phyloP scores from a whole-genome alignment of 2,888 invertebrate genomes.

The Phania funesta region DNA sequence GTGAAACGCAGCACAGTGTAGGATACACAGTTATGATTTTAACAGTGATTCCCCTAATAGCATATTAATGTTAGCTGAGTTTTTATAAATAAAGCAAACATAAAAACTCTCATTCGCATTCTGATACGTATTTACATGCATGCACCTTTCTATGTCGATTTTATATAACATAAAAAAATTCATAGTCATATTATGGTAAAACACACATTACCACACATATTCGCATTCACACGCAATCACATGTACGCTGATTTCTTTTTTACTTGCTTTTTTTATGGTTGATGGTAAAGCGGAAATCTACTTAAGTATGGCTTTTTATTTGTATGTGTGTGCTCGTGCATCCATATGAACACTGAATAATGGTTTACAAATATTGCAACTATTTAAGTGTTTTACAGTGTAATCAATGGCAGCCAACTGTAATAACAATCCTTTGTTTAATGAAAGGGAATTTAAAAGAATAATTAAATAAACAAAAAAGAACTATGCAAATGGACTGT shows the following conservation, averaged over 20 bases:
- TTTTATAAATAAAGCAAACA: neutral
- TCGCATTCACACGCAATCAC: neutral
- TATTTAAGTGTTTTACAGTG: conserved; percentile 32
- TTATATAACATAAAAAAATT: neutral
- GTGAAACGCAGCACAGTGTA: too few relatives aligned
- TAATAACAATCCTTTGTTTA: too few relatives aligned
- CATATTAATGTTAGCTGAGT: conserved; percentile 34
- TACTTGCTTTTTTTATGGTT: conserved; percentile 18
- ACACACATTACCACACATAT: neutral
- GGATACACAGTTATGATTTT: neutral
- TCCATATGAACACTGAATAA: neutral
- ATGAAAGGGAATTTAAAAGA: too few relatives aligned
- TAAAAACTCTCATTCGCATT: neutral
- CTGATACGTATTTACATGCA: neutral
- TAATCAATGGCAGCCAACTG: conserved; percentile 24
- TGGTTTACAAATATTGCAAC: neutral
- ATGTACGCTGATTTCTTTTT: neutral
- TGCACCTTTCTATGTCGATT: neutral
- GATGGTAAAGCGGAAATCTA: conserved; percentile 1
- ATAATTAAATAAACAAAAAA: too few relatives aligned
- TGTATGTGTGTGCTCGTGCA: neutral
- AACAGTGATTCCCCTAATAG: neutral
- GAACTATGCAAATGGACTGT: too few relatives aligned
- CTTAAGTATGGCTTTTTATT: neutral
- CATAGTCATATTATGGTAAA: too few relatives aligned